phyloP scores from a whole-genome alignment of 2,113 vertebrate genomes.

The Nestor notabilis region DNA sequence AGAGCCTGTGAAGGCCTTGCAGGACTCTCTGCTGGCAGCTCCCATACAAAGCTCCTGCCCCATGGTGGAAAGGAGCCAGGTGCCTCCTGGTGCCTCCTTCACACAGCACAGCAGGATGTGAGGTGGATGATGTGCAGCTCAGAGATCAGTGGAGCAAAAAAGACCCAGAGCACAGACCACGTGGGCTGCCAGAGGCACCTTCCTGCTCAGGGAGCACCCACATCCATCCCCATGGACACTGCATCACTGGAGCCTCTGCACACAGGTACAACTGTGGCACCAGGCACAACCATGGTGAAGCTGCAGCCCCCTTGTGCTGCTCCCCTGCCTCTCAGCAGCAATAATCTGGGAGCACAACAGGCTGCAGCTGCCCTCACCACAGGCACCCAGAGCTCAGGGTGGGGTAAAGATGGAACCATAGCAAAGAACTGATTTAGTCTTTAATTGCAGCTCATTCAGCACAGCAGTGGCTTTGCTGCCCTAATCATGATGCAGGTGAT shows the following conservation, averaged over 20 bases:
- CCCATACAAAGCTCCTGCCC: background rate
- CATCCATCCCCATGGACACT: background rate
- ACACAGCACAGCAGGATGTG: background rate
- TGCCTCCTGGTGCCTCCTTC: background rate
- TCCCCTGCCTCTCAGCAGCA: background rate
- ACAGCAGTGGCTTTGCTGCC: background rate
- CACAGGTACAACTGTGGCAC: background rate
- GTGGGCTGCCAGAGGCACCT: rapidly evolving
- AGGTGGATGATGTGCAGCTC: background rate
- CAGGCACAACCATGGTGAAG: rapidly evolving
- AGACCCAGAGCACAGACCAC: background rate
- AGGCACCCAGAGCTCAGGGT: background rate
- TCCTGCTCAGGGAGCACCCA: background rate
- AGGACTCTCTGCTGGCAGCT: background rate
- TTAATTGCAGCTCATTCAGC: background rate
- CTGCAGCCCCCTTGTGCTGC: background rate
- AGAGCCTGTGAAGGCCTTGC: background rate
- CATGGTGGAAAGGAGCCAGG: background rate
- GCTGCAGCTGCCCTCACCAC: background rate
- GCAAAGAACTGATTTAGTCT: background rate
- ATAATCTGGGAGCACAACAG: background rate
- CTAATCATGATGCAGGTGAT: background rate
- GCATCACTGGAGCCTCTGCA: background rate
- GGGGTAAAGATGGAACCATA: background rate
- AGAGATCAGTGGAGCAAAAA: background rate